Base-by-base conservation (phyloP, 2,888 invertebrate genomes). In the Cataglyphis livida region DNA sequence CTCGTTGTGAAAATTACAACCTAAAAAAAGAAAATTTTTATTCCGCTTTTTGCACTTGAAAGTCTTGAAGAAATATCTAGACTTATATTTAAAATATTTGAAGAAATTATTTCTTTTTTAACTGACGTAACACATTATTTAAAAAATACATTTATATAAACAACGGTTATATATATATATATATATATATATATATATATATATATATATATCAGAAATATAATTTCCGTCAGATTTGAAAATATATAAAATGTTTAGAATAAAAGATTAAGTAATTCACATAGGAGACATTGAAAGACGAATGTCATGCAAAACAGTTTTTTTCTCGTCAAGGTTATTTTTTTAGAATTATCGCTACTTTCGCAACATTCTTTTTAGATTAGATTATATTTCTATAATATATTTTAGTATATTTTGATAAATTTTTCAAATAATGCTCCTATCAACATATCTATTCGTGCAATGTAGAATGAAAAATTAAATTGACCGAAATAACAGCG, bases 241-340 rank as follows among this genome's bases (percentile, higher is more conserved):
- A 12, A 28, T 66, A 12, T 64, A 38, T n/a, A 51, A 51, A 32
- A 10, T 51, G 15, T n/a, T 71, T 38, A 54, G 54, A 35, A 44
- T 44, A 66, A n/a, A 59, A 12, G 51, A 48, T 28, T 28, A 28
- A 41, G 25, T 41, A 61, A 38, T 21, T 71, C 15, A 28, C 28
- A 28, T 28, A 57, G 41, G 28, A 18, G 9, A 3, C 44, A 9
- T 44, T 10, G 15, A 44, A 61, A 9, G 3, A 44, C 6, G 62
- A 44, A 62, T 61, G 44, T 54, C 25, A 70, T 61, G 41, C 9
- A 44, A 73, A 57, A 41, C 5, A 25, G 0, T 41, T 74, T n/a
- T 61, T 74, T 35, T n/a, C 15, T 59, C 18, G 21, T 41, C 54
- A 38, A 71, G 38, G 25, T 41, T 59, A 28, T 32, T 32, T 61